Evolutionary conservation across 2,797 vertebrate genomes (phyloP), one percentile per base, ranked within the genome.

Genomic region (Rhinoraja longicauda): DNA sequence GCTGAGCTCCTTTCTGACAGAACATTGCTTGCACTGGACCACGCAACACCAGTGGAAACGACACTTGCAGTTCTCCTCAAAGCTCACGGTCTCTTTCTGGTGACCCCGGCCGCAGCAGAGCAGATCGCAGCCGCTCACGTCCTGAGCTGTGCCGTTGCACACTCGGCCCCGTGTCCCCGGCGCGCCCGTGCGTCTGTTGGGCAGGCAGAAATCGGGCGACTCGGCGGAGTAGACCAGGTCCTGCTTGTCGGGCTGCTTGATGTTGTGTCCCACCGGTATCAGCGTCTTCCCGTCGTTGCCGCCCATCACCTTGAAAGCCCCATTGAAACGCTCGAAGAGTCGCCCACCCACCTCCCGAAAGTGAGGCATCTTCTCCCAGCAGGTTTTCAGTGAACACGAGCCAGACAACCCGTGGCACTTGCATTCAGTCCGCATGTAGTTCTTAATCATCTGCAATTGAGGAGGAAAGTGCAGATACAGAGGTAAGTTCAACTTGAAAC

Each of bases 301-400:
- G 1, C 92, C 93, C 92, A 81, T 93, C 53, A 93, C 92, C 53
- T 86, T 93, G 67, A 86, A 79, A 32, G 93, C 93, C 17, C 93
- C 92, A 6, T 93, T 77, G 86, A 93, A 93, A 29, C 93, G 93
- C 26, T 92, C 93, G 53, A 90, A 17, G 39, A 93, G 93, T 0
- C 93, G 86, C 90, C 77, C 62, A 2, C 93, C 93, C 26, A 93
- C 90, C n/a, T 79, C 93, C 7, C 93, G 86, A 73, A 93, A 92
- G 32, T 88, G 70, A 4, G 93, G 93, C 86, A 79, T 93, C 32
- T 93, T 93, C 86, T 81, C 78, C 93, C 93, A 93, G 90, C 93
- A 93, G 4, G 93, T 93, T 29, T 73, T 88, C 29, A 93, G 45
- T 0, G 93, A 70, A 57, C 93, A 93, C 26, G 93, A 93, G 73